Base-by-base conservation (phyloP, 2,797 vertebrate genomes). In the Eidolon dupreanum region DNA sequence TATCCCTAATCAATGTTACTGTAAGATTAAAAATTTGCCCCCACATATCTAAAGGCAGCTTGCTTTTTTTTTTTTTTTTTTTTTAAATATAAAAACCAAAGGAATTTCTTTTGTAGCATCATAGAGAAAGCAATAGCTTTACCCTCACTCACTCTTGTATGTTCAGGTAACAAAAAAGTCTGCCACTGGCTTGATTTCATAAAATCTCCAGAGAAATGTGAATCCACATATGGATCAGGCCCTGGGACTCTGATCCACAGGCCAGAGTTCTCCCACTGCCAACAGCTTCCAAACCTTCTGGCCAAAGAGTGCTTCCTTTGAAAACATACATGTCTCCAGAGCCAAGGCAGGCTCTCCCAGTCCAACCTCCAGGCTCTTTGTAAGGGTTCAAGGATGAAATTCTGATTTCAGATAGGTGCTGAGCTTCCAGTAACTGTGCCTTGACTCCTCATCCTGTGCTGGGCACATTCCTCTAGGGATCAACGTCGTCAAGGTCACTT, bases 401-500 rank as follows among this genome's bases (percentile, higher is more conserved):
- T 98, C 97, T 96, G 97, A 95, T 96, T 98, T 98, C 97, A 92
- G 82, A 82, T 95, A 97, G 97, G 96, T 90, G 95, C 94, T 75
- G 87, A 95, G 95, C 94, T 93, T 95, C 96, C 59, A 43, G 51
- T 8, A 57, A 28, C 31, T 5, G 36, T 8, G 55, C 78, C 70
- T 15, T 43, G 96, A 90, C 77, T 70, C 83, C 65, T 91, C 49
- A 11, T 93, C 57, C 46, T 22, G 85, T 57, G 63, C 89, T 89
- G 86, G 31, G 0, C 59, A 77, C 8, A 2, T 20, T 74, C 97
- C 83, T 97, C 98, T 99, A 99, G 0, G 99, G 99, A 97, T 99
- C 99, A 2, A 99, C 99, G 1, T 99, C 99, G 53, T 99, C 99
- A 93, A 99, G 99, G 98, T 99, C 99, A 97, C 99, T 99, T 99